Evolutionary conservation across 2,113 vertebrate species (phyloP).

Genomic region (Tyto alba): DNA sequence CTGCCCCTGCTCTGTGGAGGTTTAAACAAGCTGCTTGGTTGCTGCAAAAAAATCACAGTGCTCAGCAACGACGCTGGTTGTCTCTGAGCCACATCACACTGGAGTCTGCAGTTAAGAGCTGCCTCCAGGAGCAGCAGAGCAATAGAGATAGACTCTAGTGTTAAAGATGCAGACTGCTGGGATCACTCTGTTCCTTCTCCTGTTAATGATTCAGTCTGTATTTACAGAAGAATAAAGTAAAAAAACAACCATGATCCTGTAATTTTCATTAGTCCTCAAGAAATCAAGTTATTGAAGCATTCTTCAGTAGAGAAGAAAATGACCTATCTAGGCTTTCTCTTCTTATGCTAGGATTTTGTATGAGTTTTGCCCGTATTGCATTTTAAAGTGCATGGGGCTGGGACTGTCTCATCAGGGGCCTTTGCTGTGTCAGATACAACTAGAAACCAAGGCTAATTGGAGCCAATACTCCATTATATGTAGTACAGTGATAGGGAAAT

Average conservation of each 20-base stretch:
- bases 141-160: background rate
- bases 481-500: background rate
- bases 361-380: background rate
- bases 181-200: background rate
- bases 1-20: background rate
- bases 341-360: background rate
- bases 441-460: background rate
- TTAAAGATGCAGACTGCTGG: background rate
- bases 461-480: background rate
- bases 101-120: constrained; percentile 11
- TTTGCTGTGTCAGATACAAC: background rate
- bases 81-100: constrained; percentile 19
- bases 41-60: background rate
- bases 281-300: background rate
- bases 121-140: constrained; percentile 61
- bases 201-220: background rate
- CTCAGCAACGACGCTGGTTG: background rate
- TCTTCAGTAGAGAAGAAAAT: background rate
- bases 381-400: background rate
- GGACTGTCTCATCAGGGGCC: background rate
- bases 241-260: background rate
- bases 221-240: background rate
- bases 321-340: background rate
- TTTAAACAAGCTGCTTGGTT: constrained; percentile 14
- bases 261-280: background rate